Base-by-base conservation (phyloP, 2,888 invertebrate species). In the Conistra vaccinii region DNA sequence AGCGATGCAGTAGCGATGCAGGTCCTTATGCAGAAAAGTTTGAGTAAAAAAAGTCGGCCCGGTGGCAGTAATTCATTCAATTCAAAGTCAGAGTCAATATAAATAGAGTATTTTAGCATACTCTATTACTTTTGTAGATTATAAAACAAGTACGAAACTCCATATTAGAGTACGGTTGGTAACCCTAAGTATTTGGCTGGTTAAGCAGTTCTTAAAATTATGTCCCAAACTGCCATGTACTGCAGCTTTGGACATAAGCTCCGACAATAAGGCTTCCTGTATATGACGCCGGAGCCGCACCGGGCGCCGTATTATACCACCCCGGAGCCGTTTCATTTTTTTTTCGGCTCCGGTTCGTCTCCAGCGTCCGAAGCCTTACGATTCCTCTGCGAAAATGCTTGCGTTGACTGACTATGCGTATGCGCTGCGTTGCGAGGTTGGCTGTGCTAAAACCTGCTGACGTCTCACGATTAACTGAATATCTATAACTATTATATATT, bases 341-440 rank as follows among this genome's bases (percentile, higher is more conserved):
- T n/a, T n/a, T n/a, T n/a, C n/a, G n/a, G n/a, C n/a, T n/a, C n/a
- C n/a, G n/a, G n/a, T n/a, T n/a, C n/a, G n/a, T n/a, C n/a, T n/a
- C n/a, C n/a, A n/a, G n/a, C n/a, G n/a, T n/a, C n/a, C n/a, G n/a
- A n/a, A n/a, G n/a, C 57, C 7, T 57, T 29, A 57, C 4, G 20
- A 32, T 58, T 29, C 45, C 12, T 53, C 3, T 17, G 73, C 35
- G 35, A 73, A 72, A 35, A 57, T 23, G 26, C 55, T 72, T 57
- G 73, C 73, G 73, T 23, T 57, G 2, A 35, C 7, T 9, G 10
- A 26, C 1, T 42, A 10, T 29, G 29, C 39, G 17, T 17, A 2
- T 51, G 69, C 29, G 42, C 63, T 29, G 39, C 17, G 23, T 2
- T 63, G 62, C 42, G 26, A 63, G 26, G 12, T 63, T 63, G 26